Percentiles rank a stretch among this genome's conserved stretches.
phyloP scores from a whole-genome alignment of 2,888 invertebrate genomes.

The Nasonovia ribisnigri region DNA sequence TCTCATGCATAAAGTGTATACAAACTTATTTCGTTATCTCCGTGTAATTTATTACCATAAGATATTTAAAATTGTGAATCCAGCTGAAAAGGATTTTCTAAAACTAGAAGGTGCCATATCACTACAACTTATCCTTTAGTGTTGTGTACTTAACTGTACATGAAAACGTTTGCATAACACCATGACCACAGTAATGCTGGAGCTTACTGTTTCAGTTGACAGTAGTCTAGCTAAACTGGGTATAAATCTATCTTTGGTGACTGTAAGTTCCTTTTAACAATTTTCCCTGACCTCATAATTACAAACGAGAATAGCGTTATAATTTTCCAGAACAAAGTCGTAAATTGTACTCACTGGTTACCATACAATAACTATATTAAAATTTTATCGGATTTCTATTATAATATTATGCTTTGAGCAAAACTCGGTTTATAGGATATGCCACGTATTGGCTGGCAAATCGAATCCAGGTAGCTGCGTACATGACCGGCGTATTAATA shows the following conservation, averaged over 20 bases:
- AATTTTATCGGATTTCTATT: background rate
- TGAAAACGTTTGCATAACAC: background rate
- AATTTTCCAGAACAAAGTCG: background rate
- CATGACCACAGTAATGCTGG: background rate
- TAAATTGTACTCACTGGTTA: background rate
- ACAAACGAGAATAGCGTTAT: background rate
- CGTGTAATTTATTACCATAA: background rate
- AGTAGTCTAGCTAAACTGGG: background rate
- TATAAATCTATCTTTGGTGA: background rate
- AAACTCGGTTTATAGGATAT: background rate
- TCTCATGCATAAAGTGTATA: background rate
- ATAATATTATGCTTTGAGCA: background rate
- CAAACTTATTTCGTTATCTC: background rate
- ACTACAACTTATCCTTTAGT: background rate
- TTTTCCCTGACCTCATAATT: background rate
- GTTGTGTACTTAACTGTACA: slow-evolving; percentile 2
- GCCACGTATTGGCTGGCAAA: background rate
- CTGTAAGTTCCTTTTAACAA: background rate
- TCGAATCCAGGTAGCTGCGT: background rate
- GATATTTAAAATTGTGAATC: background rate
- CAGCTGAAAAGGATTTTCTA: slow-evolving; percentile 39
- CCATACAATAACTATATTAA: background rate
- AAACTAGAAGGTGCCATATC: background rate
- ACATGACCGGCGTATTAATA: background rate
- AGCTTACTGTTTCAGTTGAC: background rate